phyloP scores from a whole-genome alignment of 2,888 invertebrate species.

The Leptinotarsa rubiginosa region DNA sequence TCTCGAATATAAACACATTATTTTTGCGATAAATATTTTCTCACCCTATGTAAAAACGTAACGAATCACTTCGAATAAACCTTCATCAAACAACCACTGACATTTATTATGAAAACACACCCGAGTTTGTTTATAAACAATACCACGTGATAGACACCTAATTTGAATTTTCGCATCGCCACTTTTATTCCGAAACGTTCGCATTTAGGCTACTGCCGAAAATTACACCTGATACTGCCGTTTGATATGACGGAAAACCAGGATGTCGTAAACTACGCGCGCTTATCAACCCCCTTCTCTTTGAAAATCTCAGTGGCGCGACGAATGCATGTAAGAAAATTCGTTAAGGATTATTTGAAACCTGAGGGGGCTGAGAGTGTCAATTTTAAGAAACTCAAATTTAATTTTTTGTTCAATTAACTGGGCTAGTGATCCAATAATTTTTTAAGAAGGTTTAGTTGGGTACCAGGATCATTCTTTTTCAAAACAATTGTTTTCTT shows the following conservation, averaged over 20 bases:
- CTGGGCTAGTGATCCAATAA: no score
- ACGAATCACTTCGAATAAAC: background rate
- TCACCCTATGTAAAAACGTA: no score
- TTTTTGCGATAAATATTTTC: no score
- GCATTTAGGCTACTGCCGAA: constrained; percentile 35
- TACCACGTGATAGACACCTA: constrained; percentile 39
- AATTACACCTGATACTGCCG: constrained; percentile 47
- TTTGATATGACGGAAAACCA: constrained; percentile 37
- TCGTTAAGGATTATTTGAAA: background rate
- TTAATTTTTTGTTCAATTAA: no score
- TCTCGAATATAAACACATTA: no score
- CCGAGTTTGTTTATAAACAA: constrained; percentile 16
- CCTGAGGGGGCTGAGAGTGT: background rate
- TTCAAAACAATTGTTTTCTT: no score
- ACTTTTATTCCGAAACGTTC: background rate
- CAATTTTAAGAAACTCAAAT: no score
- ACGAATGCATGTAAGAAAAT: constrained; percentile 21
- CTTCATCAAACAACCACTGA: background rate
- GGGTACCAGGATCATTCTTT: no score
- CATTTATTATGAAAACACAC: background rate
- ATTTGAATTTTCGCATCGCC: background rate
- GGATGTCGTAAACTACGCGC: constrained; percentile 51
- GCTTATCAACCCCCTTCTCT: constrained; percentile 57
- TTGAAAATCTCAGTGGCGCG: constrained; percentile 40
- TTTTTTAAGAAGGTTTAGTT: no score